Evolutionary conservation across 2,113 vertebrate genomes (phyloP).

Genomic region (Platysteira castanea): DNA sequence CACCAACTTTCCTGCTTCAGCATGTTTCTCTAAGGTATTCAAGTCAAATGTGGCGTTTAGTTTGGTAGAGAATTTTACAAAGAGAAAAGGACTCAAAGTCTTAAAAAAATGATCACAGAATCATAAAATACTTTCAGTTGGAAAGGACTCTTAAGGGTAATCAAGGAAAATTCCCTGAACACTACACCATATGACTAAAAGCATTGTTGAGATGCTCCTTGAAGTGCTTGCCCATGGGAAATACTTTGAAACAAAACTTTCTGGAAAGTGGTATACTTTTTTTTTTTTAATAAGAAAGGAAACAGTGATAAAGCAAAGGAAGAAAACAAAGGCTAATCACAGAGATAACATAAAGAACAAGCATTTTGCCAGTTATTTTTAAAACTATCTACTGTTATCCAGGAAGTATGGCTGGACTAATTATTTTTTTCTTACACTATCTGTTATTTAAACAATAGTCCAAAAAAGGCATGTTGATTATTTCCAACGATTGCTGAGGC

Average conservation of each 20-base stretch:
- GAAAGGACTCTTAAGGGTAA: neutral
- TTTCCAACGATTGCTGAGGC: neutral
- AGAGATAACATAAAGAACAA: neutral
- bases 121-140: neutral
- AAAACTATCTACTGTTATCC: neutral
- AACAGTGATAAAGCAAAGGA: constrained; percentile 9
- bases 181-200: neutral
- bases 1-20: neutral
- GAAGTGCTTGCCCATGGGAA: neutral
- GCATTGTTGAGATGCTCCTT: neutral
- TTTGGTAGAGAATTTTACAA: neutral
- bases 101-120: neutral
- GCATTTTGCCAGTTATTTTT: neutral
- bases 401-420: neutral
- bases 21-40: neutral
- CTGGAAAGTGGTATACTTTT: neutral
- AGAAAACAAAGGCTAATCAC: neutral
- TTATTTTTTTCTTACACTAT: neutral
- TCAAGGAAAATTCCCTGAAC: neutral
- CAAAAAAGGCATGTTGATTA: neutral
- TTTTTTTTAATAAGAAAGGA: neutral
- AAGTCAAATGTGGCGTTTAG: neutral
- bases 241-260: neutral
- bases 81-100: neutral
- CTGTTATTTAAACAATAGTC: constrained; percentile 10